Evolutionary conservation across 2,113 vertebrate species (phyloP).

Genomic region (Scatophagus argus): DNA sequence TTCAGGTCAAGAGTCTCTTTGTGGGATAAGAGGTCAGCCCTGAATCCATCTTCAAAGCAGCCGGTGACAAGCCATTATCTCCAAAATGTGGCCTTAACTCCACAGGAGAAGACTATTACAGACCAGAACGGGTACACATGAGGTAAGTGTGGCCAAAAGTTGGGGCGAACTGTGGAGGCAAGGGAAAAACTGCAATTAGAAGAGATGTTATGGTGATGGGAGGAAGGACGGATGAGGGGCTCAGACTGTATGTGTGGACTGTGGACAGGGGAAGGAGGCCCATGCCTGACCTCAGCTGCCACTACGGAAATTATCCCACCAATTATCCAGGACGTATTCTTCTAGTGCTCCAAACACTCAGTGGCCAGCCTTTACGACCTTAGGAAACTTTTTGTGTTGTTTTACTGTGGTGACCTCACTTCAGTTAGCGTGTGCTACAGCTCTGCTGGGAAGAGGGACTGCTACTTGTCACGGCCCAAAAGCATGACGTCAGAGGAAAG

Average conservation of each 20-base stretch:
- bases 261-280: constrained; percentile 68
- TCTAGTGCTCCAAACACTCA: constrained; percentile 68
- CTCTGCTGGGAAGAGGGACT: constrained; percentile 66
- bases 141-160: constrained; percentile 30
- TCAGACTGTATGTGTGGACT: constrained; percentile 47
- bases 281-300: constrained; percentile 80
- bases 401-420: constrained; percentile 80
- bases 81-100: constrained; percentile 14
- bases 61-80: constrained; percentile 24
- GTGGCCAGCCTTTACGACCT: constrained; percentile 73
- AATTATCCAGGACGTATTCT: constrained; percentile 79
- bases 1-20: not conserved
- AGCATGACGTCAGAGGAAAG: constrained; percentile 66
- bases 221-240: constrained; percentile 46
- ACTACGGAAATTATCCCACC: constrained; percentile 75
- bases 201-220: constrained; percentile 44
- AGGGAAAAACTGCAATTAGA: constrained; percentile 54
- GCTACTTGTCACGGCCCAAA: constrained; percentile 69
- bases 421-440: constrained; percentile 57
- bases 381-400: constrained; percentile 80
- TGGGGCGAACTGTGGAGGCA: constrained; percentile 22
- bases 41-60: constrained; percentile 13
- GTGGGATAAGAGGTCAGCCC: constrained; percentile 28
- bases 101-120: constrained; percentile 14
- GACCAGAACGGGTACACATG: constrained; percentile 27